These are phyloP conservation scores for Periphyllus acericola DNA, from an alignment of 2,888 invertebrate genomes.

Conservation along the genomic window DNA sequence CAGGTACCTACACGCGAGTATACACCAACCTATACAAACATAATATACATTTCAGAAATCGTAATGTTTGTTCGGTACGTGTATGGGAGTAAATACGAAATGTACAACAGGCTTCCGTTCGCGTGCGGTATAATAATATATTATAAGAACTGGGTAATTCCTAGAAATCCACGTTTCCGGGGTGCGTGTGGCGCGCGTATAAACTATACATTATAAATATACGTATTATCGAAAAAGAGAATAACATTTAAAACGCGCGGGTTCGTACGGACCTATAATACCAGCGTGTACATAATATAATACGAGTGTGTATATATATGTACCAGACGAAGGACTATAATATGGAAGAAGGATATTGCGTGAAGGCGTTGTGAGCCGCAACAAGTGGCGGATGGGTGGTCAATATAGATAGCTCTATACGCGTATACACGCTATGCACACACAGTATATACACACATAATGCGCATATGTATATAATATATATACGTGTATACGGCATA, in stretches of 20 bases:
- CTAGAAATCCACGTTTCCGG: background rate
- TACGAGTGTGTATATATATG: background rate
- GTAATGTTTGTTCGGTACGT: background rate
- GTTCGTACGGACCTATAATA: background rate
- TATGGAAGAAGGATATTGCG: slow-evolving; percentile 21
- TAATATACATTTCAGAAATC: background rate
- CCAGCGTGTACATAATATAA: background rate
- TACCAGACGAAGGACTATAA: background rate
- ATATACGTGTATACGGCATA: slow-evolving; percentile 15
- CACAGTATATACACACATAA: background rate
- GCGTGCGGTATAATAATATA: background rate
- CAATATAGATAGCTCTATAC: slow-evolving; percentile 42
- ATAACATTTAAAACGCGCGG: background rate
- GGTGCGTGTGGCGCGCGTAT: background rate
- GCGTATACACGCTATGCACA: background rate
- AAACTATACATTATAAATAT: no score
- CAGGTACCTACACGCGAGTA: background rate
- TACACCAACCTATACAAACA: background rate
- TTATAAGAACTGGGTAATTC: no score
- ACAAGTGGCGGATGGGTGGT: slow-evolving; percentile 55
- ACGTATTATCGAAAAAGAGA: background rate
- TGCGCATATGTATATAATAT: background rate
- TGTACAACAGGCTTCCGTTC: background rate
- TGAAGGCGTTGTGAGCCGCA: slow-evolving; percentile 26
- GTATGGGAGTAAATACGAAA: background rate